These are phyloP conservation scores for Tanaodytes sp. DNA, from an alignment of 2,888 invertebrate species.

Conservation along the genomic window DNA sequence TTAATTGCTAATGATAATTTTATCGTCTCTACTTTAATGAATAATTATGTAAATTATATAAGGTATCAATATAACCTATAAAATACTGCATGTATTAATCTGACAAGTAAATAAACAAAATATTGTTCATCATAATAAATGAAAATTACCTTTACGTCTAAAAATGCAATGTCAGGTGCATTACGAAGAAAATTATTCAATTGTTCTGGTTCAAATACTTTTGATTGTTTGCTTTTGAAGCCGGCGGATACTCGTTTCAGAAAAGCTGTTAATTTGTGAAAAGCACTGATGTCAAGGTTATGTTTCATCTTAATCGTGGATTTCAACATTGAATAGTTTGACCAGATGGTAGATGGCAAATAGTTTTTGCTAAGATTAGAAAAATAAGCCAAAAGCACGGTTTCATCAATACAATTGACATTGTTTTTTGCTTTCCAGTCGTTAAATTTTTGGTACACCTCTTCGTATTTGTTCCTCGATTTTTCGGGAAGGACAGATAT, in stretches of 20 bases:
- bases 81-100: neutral
- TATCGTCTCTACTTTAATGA: too few species aligned
- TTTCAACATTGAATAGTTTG: conserved; percentile 5
- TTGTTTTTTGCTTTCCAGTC: neutral
- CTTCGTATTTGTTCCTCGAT: neutral
- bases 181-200: conserved; percentile 6
- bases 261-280: conserved; percentile 4
- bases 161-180: conserved; percentile 9
- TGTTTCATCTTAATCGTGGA: neutral
- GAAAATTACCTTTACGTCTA: conserved; percentile 20
- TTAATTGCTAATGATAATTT: too few species aligned
- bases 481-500: neutral
- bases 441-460: neutral
- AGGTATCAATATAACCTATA: too few species aligned
- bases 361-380: neutral
- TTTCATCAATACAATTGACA: neutral
- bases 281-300: conserved; percentile 14
- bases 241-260: conserved; percentile 8
- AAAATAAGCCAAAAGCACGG: neutral
- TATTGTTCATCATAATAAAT: too few species aligned
- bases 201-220: conserved; percentile 3
- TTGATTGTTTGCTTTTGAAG: conserved; percentile 13
- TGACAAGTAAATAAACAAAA: neutral
- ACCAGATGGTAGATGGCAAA: conserved; percentile 3
- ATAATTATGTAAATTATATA: too few species aligned